Percentiles rank a stretch among this genome's conserved stretches.
Evolutionary conservation across 1,140 invertebrate species (phyloP).

Genomic region (Ceratina calcarata): DNA sequence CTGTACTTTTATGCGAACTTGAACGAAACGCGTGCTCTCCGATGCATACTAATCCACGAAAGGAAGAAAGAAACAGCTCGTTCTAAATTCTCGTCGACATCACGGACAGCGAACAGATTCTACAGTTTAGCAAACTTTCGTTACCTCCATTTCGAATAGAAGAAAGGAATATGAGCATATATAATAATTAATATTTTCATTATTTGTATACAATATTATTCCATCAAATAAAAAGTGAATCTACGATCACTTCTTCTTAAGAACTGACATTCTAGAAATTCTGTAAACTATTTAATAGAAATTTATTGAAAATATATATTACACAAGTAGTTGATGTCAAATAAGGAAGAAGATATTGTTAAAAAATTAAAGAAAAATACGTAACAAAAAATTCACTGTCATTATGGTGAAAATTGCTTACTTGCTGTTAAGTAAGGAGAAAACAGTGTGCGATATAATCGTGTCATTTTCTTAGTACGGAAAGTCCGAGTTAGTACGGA

Average conservation of each 20-base stretch:
- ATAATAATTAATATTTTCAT: too few relatives aligned
- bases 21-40: conserved; percentile 29
- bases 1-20: conserved; percentile 43
- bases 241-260: too few relatives aligned
- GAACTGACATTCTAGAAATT: too few relatives aligned
- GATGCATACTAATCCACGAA: conserved; percentile 17
- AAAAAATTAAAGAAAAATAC: background rate
- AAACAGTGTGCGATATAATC: conserved; percentile 24
- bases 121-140: background rate
- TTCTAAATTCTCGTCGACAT: background rate
- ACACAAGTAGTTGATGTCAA: background rate
- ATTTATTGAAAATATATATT: background rate
- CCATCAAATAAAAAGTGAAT: too few relatives aligned
- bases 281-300: background rate
- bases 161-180: too few relatives aligned
- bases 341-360: background rate
- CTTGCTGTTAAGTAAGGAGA: background rate
- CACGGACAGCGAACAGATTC: background rate
- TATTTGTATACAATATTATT: too few relatives aligned
- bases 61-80: background rate
- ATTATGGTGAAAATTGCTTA: background rate
- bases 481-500: conserved; percentile 3
- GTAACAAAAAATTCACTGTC: too few relatives aligned
- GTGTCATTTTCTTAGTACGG: conserved; percentile 37
- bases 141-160: background rate